Evolutionary conservation across 92 coral and sea anemone genomes (phyloP).

Genomic region (Porites lobata): DNA sequence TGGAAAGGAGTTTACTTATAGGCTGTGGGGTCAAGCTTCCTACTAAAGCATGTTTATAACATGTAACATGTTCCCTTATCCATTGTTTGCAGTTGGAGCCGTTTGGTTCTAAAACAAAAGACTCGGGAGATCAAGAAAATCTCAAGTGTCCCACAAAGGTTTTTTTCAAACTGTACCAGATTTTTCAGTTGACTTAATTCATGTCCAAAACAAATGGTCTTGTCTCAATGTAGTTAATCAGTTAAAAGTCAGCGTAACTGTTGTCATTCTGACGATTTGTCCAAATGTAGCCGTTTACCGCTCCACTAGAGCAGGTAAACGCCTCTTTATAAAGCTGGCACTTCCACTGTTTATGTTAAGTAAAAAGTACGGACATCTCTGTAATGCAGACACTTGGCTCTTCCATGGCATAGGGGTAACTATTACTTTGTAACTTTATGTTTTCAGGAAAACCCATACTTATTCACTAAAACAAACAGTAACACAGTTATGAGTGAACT

Average conservation of each 20-base stretch:
- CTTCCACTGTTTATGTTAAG: too few relatives aligned
- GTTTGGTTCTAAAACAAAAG: constrained; percentile 63
- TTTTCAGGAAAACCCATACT: constrained; percentile 57
- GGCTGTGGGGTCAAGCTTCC: too few relatives aligned
- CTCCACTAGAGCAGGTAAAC: too few relatives aligned
- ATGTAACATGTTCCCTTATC: neutral
- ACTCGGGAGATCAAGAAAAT: constrained; percentile 65
- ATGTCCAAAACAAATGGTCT: neutral
- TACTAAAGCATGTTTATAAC: too few relatives aligned
- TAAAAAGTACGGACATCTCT: too few relatives aligned
- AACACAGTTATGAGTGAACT: constrained; percentile 37
- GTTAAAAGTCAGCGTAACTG: too few relatives aligned
- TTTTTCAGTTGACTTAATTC: neutral
- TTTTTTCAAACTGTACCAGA: neutral
- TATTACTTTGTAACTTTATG: neutral
- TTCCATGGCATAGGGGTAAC: too few relatives aligned
- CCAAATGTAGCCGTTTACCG: too few relatives aligned
- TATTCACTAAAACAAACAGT: constrained; percentile 77
- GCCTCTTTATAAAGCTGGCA: too few relatives aligned
- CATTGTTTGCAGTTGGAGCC: constrained; percentile 77
- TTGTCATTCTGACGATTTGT: too few relatives aligned
- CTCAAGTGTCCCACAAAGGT: constrained; percentile 83
- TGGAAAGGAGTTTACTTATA: too few relatives aligned
- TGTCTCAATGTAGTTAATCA: neutral
- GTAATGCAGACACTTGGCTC: too few relatives aligned